Evolutionary conservation across 2,113 vertebrate genomes (phyloP), one percentile per base, ranked within the genome.

Genomic region (Zapus hudsonius): DNA sequence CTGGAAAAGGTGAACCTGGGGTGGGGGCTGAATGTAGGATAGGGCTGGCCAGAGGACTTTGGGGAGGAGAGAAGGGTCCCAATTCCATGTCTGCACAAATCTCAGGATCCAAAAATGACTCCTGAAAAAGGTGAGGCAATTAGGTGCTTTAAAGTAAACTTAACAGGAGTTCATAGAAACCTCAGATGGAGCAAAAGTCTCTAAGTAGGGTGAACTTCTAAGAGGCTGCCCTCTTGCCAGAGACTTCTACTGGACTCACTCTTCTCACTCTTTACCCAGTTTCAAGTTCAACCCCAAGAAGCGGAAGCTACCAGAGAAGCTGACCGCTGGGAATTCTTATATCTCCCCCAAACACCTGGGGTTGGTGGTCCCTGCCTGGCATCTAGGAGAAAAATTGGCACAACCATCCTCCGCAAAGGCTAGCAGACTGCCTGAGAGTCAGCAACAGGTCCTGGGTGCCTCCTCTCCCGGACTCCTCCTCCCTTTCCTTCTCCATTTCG

Each of bases 381-480:
- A 12, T 40, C 31, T 23, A 27, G 16, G 85, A 67, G 19, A 61
- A 69, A 36, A 5, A 2, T 16, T 3, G 44, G 10, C 17, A 13
- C n/a, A 4, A 7, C 9, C 5, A 2, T 8, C 31, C 6, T 23
- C n/a, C 59, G 29, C 3, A 9, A 29, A 44, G 38, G 47, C 15
- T 0, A 40, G 7, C n/a, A 10, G 27, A 11, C 31, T 75, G 33
- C 33, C 3, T 25, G 31, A 22, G 38, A 3, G 1, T 16, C 20
- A 61, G 93, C 93, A 87, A 88, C 81, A 93, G 82, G 93, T 93
- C 61, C 38, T 2, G 8, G 23, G 1, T 66, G 9, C 2, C 38
- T 10, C 11, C 17, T 10, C 22, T 7, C 29, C n/a, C 25, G 1
- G 31, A 33, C 44, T 27, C 69, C 15, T 1, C 31, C 17, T 5